Evolutionary conservation across 2,888 invertebrate species (phyloP).

Genomic region (Chelonus formosanus): DNA sequence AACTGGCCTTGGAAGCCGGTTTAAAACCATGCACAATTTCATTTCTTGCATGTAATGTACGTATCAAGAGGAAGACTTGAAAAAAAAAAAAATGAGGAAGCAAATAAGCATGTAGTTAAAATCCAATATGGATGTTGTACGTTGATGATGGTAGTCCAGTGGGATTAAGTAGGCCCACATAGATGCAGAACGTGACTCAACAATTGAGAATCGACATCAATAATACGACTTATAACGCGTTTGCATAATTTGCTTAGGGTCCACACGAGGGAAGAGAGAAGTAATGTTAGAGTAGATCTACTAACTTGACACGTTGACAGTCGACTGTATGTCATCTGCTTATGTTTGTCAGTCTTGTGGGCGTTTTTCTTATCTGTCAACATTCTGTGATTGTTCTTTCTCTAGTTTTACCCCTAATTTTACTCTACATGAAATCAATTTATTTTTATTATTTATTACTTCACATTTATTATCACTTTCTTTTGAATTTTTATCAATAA

Average conservation of each 20-base stretch:
- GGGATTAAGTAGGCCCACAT: conserved; percentile 33
- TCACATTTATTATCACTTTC: no score
- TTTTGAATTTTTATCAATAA: no score
- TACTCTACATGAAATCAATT: no score
- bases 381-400: conserved; percentile 3
- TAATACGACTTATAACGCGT: conserved; percentile 31
- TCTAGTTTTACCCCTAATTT: no score
- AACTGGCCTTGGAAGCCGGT: conserved; percentile 17
- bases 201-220: conserved; percentile 36
- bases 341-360: conserved; percentile 12
- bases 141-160: conserved; percentile 33
- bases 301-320: conserved; percentile 20
- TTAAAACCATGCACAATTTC: conserved; percentile 13
- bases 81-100: conserved; percentile 7
- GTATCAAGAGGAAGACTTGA: background rate
- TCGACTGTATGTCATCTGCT: conserved; percentile 7
- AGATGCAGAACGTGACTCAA: conserved; percentile 35
- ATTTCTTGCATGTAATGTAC: background rate
- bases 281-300: conserved; percentile 17
- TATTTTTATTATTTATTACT: no score
- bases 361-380: conserved; percentile 11
- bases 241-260: conserved; percentile 32
- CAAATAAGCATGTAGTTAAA: background rate
- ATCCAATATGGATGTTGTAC: conserved; percentile 8
- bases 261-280: background rate